Base-by-base conservation (phyloP, 2,797 vertebrate species). In the Petrocephalus schoutedeni region DNA sequence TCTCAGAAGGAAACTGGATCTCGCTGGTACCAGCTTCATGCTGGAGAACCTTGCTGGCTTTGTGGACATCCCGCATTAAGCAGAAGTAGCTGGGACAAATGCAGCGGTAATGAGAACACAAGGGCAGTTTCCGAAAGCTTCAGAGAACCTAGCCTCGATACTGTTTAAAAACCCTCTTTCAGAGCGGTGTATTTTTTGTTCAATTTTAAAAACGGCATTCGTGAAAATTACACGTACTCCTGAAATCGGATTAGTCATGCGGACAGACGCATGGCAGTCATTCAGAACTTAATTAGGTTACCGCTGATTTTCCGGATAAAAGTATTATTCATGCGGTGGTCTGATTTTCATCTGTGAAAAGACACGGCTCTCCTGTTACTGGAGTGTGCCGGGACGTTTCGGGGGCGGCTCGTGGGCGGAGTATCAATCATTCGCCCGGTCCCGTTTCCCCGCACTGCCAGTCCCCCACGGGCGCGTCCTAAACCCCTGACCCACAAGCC, bases 281-380 rank as follows among this genome's bases (percentile, higher is more conserved):
- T 91, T 91, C 90, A 92, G 90, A 86, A 89, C 91, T 88, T 90
- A 54, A 88, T 64, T 61, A 85, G 85, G 87, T 89, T 89, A 89
- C 87, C 87, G 80, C 28, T 49, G 41, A 86, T 91, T 89, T 90
- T 89, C 80, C 59, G 85, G 49, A 88, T 51, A 71, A 45, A 82
- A 71, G 45, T 49, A 0, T 9, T 77, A 28, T 77, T 87, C 45
- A 86, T 36, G 14, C 58, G 28, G 87, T 28, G 54, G 83, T 51
- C 83, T 32, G 51, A 57, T 56, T 51, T 56, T 56, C 71, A 57
- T 85, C 53, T 51, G 51, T 56, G 83, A 32, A 36, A 85, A 57
- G 51, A 32, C 23, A 57, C 21, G 53, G 19, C 45, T 86, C 28
- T 41, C 23, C 32, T 56, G 28, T 86, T 61, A 28, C 57, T 1